Evolutionary conservation across 2,113 vertebrate species (phyloP).

Genomic region (Tragelaphus buxtoni): DNA sequence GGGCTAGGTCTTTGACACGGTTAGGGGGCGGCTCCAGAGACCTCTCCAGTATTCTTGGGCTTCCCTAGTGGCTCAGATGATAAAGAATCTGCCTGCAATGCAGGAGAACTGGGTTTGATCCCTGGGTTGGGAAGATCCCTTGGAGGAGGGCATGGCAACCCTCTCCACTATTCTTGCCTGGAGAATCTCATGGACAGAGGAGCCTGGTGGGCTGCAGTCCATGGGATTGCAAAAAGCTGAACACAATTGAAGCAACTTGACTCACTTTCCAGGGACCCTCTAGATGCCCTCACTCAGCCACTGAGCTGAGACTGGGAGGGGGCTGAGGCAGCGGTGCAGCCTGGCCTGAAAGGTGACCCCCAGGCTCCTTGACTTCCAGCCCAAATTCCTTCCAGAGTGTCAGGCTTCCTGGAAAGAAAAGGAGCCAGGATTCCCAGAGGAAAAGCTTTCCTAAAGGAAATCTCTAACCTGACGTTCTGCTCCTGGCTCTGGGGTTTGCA

Average conservation of each 20-base stretch:
- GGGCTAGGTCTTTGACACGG: not conserved
- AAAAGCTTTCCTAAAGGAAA: not conserved
- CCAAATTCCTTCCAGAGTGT: not conserved
- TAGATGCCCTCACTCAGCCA: not conserved
- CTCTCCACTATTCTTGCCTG: too few relatives aligned
- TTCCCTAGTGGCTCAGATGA: too few relatives aligned
- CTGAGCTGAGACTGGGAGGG: not conserved
- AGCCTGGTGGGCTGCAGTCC: too few relatives aligned
- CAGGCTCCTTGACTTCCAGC: not conserved
- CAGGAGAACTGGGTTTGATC: too few relatives aligned
- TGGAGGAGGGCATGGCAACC: too few relatives aligned
- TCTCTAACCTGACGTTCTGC: not conserved
- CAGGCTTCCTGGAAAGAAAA: not conserved
- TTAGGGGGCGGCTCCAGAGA: accelerated
- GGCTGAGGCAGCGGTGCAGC: not conserved
- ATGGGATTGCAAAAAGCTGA: too few relatives aligned
- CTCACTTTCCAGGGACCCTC: not conserved
- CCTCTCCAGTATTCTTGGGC: too few relatives aligned
- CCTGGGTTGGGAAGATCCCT: accelerated
- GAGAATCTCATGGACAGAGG: too few relatives aligned
- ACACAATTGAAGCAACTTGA: too few relatives aligned
- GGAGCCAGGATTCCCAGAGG: not conserved
- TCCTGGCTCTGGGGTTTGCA: too few relatives aligned
- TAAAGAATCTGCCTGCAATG: too few relatives aligned
- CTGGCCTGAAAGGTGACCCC: not conserved